Evolutionary conservation across 2,888 invertebrate species (phyloP).

Genomic region (Drosophila tanythrix): DNA sequence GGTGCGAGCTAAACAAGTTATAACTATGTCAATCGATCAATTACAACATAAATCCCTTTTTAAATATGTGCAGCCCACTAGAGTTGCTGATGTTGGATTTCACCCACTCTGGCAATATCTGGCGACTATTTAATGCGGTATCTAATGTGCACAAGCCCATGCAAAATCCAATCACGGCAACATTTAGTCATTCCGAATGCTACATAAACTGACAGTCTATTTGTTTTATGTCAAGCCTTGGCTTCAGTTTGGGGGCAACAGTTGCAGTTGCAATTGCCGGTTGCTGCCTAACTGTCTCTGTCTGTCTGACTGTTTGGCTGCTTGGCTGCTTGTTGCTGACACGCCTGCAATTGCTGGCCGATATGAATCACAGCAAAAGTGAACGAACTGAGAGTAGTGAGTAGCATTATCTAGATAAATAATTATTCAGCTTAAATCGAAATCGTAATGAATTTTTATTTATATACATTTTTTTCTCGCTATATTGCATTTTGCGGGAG

Average conservation of each 20-base stretch:
- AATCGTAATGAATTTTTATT: conserved; percentile 76
- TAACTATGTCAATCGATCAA: not conserved
- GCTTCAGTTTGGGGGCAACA: conserved; percentile 52
- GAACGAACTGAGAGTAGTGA: conserved; percentile 44
- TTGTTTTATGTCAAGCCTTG: conserved; percentile 72
- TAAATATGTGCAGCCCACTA: conserved; percentile 12
- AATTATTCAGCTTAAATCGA: conserved; percentile 81
- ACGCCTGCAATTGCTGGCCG: conserved; percentile 81
- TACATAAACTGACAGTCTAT: conserved; percentile 78
- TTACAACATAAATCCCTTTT: not conserved
- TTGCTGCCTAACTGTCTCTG: conserved; percentile 16
- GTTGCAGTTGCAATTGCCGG: conserved; percentile 9
- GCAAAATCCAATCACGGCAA: conserved; percentile 66
- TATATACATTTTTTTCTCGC: conserved; percentile 22
- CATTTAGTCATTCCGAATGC: conserved; percentile 78
- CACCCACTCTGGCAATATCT: conserved; percentile 33
- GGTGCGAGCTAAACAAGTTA: not conserved
- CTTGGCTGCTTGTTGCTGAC: conserved; percentile 62
- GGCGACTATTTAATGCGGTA: conserved; percentile 42
- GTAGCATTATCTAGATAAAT: conserved; percentile 80
- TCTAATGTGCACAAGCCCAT: conserved; percentile 51
- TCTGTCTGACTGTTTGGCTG: not conserved
- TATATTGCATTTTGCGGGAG: conserved; percentile 64
- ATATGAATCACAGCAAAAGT: conserved; percentile 79
- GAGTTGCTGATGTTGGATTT: conserved; percentile 11